Evolutionary conservation across 1,140 invertebrate species (phyloP), one percentile per base, ranked within the genome.

Genomic region (Drepana arcuata): DNA sequence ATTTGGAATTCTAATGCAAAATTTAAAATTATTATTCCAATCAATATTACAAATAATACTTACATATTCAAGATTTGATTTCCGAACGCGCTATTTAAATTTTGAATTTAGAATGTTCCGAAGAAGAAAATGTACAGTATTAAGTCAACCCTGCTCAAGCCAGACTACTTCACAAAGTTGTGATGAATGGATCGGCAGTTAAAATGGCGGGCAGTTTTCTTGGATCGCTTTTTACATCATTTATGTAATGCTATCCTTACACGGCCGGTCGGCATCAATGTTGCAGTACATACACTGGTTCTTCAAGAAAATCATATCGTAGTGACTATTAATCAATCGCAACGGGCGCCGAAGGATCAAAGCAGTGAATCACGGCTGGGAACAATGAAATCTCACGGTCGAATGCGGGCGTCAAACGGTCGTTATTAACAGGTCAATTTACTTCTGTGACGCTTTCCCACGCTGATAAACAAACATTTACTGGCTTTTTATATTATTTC

Each of bases 391-490:
- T 77, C 74, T 70, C 72, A 68, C 72, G 72, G 64, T 73, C 50
- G 55, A 69, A 77, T 74, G 73, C 77, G 73, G 77, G 70, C 72
- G 65, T 65, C 66, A 69, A 71, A 65, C 62, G 55, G 55, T 52
- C 59, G 51, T 66, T 61, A 54, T 60, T 72, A 77, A 78, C 73
- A 74, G 68, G 69, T 81, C 77, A 81, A 81, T 81, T 77, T 73
- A 72, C 70, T 65, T 59, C 48, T 47, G 56, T 56, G 69, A 65
- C 61, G 64, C 63, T 72, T 81, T 81, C 77, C 77, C 77, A 79
- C 73, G 74, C 32, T 67, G 70, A 77, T 81, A 77, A 75, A 67
- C 64, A 61, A 66, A 73, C 64, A 63, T 43, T 43, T n/a, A n/a
- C n/a, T n/a, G n/a, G n/a, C n/a, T n/a, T n/a, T n/a, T n/a, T n/a